Conservation (phyloP, 2,888 invertebrate species). For the Desoria tigrina region DNA sequence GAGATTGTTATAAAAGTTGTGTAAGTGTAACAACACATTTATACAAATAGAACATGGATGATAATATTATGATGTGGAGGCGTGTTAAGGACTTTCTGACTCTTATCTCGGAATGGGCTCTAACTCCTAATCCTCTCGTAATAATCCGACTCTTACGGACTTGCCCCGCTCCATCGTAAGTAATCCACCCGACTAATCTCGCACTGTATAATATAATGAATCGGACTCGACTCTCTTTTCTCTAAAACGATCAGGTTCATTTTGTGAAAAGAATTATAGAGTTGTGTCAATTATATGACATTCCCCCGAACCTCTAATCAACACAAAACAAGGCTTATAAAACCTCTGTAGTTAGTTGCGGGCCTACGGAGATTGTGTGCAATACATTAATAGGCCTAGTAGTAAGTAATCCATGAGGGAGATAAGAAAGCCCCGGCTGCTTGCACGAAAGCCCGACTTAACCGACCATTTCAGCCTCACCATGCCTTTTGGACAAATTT, state of each 20-base stretch:
- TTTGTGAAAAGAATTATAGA: constrained; percentile 33
- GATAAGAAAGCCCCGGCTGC: background rate
- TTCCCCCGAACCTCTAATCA: constrained; percentile 20
- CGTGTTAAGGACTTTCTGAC: too few species aligned
- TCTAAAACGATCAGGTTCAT: constrained; percentile 30
- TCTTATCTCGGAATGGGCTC: too few species aligned
- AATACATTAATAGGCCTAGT: background rate
- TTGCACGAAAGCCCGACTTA: background rate
- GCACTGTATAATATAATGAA: background rate
- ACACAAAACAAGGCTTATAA: constrained; percentile 2
- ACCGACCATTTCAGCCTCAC: too few species aligned
- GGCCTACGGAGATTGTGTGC: too few species aligned
- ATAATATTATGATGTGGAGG: too few species aligned
- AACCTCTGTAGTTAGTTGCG: too few species aligned
- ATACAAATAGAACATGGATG: too few species aligned
- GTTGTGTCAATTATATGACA: constrained; percentile 33
- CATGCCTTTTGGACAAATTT: constrained; percentile 26
- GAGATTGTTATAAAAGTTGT: too few species aligned
- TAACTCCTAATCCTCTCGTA: constrained; percentile 15
- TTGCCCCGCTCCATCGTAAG: background rate
- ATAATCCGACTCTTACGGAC: too few species aligned
- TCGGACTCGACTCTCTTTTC: constrained; percentile 19
- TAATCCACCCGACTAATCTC: too few species aligned
- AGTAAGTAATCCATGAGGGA: background rate
- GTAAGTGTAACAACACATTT: too few species aligned